Evolutionary conservation across 2,797 vertebrate species (phyloP), one percentile per base, ranked within the genome.

Genomic region (Macropodus opercularis): DNA sequence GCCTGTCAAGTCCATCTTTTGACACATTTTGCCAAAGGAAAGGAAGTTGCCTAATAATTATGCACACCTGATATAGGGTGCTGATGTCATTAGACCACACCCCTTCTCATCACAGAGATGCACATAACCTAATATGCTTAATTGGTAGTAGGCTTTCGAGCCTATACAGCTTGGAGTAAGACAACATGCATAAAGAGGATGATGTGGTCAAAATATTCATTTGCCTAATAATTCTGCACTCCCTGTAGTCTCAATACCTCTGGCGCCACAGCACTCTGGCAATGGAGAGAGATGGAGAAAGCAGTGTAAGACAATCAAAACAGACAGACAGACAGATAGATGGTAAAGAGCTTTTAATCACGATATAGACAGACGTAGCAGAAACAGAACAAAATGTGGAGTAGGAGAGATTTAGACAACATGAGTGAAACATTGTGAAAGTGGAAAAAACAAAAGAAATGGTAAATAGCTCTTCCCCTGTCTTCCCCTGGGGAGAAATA

Each of bases 261-360:
- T 40, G 72, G 72, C 48, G 51, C 74, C 49, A 14, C 14, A 7
- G 64, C 54, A 47, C 64, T 72, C 36, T 21, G 9, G 43, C 27
- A 66, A 56, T 15, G 6, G 17, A 15, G 39, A 36, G 53, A 50
- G 35, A 44, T 18, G 12, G 17, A 36, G 55, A 21, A 11, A 24
- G 15, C 12, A 21, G 63, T 17, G 19, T n/a, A 6, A 48, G 31
- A 48, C 36, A 64, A 62, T 62, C 24, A 49, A 32, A 19, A 32
- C n/a, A n/a, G n/a, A n/a, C 46, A 27, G 19, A 36, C 12, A 43
- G 9, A 48, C 40, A 35, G 24, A 63, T 17, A 35, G 59, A 65
- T 56, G 61, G 38, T 64, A 51, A 50, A 59, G 46, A 60, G 63
- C 36, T 51, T 59, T 55, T 41, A 52, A 42, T 65, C 22, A n/a